Evolutionary conservation across 1,140 invertebrate genomes (phyloP), one percentile per base, ranked within the genome.

Genomic region (Cydia splendana): DNA sequence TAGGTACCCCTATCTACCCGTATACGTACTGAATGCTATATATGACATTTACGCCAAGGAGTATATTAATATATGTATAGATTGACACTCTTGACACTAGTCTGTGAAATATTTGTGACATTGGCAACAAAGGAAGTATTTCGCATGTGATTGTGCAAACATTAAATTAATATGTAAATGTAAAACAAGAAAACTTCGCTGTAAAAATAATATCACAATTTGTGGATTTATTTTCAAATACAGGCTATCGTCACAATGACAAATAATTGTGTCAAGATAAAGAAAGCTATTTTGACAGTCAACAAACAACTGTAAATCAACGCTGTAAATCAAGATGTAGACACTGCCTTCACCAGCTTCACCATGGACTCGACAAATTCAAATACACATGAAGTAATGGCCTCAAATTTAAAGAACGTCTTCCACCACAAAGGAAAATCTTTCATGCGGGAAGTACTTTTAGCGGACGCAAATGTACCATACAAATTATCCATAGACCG

Each of bases 401-500:
- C 18, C 6, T 38, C 42, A 34, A 76, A 69, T 9, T 12, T 71
- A 42, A 34, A 76, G 18, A 12, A 65, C 51, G n/a, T 65, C 24
- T 48, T 79, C 2, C n/a, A 53, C 42, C 18, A 79, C 20, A 51
- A 75, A 73, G 80, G 78, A 2, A 74, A 71, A 76, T 71, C 75
- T 18, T 75, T 80, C 65, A 77, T 28, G 73, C 84, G 81, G 69
- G 75, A 77, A 15, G 73, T 85, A 7, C 79, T 88, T 71, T 79
- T 85, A 76, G 83, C 79, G 1, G 86, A 88, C 79, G 85, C 82
- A 20, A 88, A 88, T 18, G 76, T 86, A 34, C 85, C 87, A 15
- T 88, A 82, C 34, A 88, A 88, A 78, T 85, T 88, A 75, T 78
- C 85, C 9, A 65, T 88, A 53, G 83, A 87, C 42, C 80, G 85